These are phyloP conservation scores for Rhamnusium bicolor DNA, from an alignment of 2,888 invertebrate species.

Conservation along the genomic window DNA sequence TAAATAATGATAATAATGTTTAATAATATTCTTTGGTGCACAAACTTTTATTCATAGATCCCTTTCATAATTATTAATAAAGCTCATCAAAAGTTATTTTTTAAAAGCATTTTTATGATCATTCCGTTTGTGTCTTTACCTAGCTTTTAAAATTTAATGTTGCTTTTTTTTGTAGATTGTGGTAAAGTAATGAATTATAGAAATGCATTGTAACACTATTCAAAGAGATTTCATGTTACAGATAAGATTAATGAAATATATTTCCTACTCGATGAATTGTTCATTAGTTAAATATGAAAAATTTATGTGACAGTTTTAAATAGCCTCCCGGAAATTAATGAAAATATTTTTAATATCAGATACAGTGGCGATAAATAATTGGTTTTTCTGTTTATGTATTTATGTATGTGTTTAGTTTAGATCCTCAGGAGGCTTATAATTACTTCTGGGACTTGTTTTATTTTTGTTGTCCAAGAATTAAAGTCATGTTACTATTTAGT, in stretches of 20 bases:
- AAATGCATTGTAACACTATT: not conserved
- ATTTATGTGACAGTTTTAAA: slow-evolving; percentile 1
- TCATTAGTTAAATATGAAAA: not conserved
- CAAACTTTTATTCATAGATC: not conserved
- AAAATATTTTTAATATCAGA: not conserved
- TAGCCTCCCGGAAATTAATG: not conserved
- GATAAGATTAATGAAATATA: slow-evolving; percentile 6
- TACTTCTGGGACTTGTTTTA: too few relatives aligned
- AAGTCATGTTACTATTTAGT: too few relatives aligned
- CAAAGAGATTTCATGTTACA: not conserved
- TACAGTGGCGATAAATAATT: not conserved
- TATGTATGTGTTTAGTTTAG: too few relatives aligned
- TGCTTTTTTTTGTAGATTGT: not conserved
- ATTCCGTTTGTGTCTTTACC: slow-evolving; percentile 3
- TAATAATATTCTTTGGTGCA: slow-evolving; percentile 8
- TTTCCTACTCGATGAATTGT: slow-evolving; percentile 5
- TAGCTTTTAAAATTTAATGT: not conserved
- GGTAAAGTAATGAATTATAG: not conserved
- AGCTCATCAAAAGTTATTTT: not conserved
- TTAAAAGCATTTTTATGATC: not conserved
- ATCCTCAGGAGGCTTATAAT: too few relatives aligned
- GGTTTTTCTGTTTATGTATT: too few relatives aligned
- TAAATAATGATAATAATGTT: slow-evolving; percentile 10
- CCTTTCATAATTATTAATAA: not conserved
- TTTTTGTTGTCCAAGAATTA: too few relatives aligned